phyloP scores from a whole-genome alignment of 2,797 vertebrate genomes.

The Notoglanidium macrostoma region DNA sequence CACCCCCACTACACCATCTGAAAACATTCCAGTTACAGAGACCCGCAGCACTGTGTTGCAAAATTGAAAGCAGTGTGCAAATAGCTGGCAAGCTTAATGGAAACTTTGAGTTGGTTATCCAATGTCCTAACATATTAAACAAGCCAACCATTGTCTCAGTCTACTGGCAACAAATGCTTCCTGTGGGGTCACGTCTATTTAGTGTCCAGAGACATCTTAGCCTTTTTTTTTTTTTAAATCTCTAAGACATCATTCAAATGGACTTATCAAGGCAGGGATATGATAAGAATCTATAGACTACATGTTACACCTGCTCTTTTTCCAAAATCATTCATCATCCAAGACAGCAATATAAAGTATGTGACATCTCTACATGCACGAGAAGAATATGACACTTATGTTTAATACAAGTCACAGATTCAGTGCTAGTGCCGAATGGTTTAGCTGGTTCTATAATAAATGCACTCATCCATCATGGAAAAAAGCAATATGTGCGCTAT shows the following conservation, averaged over 20 bases:
- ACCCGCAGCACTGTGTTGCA: constrained; percentile 21
- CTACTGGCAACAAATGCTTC: constrained; percentile 32
- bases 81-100: constrained; percentile 45
- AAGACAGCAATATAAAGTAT: not conserved
- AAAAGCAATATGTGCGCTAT: not conserved
- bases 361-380: not conserved
- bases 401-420: constrained; percentile 1
- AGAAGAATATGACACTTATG: not conserved
- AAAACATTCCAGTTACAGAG: constrained; percentile 32
- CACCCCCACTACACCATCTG: constrained; percentile 32
- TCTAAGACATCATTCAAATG: not conserved
- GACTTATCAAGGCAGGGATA: not conserved
- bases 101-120: constrained; percentile 47
- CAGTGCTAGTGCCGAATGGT: not conserved
- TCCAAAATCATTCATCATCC: not conserved
- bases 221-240: not conserved
- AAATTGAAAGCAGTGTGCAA: constrained; percentile 37
- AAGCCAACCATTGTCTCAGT: constrained; percentile 43
- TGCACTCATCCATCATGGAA: constrained; percentile 4
- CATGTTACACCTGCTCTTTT: not conserved
- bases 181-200: constrained; percentile 32
- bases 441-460: constrained; percentile 9
- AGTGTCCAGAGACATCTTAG: not conserved
- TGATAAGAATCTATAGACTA: not conserved
- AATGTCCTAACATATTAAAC: constrained; percentile 40